Base-by-base conservation (phyloP, 2,888 invertebrate genomes). In the Agrotis segetum region DNA sequence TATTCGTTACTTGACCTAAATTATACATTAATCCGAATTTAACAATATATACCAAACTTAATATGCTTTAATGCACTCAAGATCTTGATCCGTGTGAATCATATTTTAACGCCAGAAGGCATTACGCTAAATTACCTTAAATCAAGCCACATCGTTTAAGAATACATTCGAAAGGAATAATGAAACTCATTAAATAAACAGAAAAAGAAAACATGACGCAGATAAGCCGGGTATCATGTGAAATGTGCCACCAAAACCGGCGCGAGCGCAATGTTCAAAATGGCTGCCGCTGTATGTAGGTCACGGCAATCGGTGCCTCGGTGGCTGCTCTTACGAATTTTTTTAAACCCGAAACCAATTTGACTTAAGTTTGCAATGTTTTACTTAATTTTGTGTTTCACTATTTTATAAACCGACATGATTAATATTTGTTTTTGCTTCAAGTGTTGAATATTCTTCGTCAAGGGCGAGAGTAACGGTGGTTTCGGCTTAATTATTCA, bases 241-340 rank as follows among this genome's bases (percentile, higher is more conserved):
- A 92, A 92, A 93, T 92, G 91, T 88, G 88, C 88, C 90, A 90
- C 91, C 90, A 89, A 91, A 91, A 88, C 84, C 88, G 89, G 88
- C 91, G 92, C 89, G 87, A 88, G 89, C 90, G 92, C 92, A 87
- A 89, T 88, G 88, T 88, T 86, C 92, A 90, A 93, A 89, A 93
- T 92, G 93, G 92, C 93, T 86, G 91, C 84, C 88, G 82, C 53
- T 59, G 79, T 83, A 92, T 88, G 90, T 93, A 82, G 93, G 93
- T 93, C 93, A 93, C 90, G 92, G 93, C 89, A 90, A 92, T 84
- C 90, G 85, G 86, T 85, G 85, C 76, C 84, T 88, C 81, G 79
- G 85, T 87, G 85, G 85, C 86, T 84, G 85, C 80, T 84, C 84
- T 85, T 81, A 83, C 81, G 61, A 81, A 81, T 13, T 83, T 82